These are phyloP conservation scores for Coregonus sp. DNA, from an alignment of 2,797 vertebrate species.

Conservation along the genomic window DNA sequence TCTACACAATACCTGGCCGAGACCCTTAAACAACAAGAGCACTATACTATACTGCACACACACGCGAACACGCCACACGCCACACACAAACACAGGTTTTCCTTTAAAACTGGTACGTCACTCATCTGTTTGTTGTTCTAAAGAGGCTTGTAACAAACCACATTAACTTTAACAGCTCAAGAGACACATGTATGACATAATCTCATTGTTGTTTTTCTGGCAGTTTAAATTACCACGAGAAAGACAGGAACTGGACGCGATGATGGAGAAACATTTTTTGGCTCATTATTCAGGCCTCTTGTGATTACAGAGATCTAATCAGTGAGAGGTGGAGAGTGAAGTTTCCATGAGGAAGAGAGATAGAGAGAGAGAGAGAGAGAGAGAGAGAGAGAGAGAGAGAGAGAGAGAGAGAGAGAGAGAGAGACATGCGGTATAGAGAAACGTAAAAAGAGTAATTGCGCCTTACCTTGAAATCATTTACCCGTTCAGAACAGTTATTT, in stretches of 20 bases:
- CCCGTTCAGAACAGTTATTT: not conserved
- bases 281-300: not conserved
- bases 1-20: too few species aligned
- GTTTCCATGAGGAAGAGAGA: not conserved
- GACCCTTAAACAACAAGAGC: too few species aligned
- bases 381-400: not conserved
- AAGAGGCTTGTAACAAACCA: not conserved
- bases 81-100: not conserved
- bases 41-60: too few species aligned
- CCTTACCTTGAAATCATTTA: not conserved
- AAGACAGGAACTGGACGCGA: too few species aligned
- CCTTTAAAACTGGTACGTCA: not conserved
- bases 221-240: too few species aligned
- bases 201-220: too few species aligned
- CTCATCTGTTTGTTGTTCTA: not conserved
- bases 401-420: not conserved
- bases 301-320: not conserved
- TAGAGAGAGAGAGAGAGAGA: not conserved
- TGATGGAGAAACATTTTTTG: not conserved
- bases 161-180: too few species aligned
- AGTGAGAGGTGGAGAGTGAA: not conserved
- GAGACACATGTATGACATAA: not conserved
- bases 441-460: not conserved
- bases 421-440: not conserved
- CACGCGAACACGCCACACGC: too few species aligned